Base-by-base conservation (phyloP, 2,888 invertebrate species). In the Eulithis prunata region DNA sequence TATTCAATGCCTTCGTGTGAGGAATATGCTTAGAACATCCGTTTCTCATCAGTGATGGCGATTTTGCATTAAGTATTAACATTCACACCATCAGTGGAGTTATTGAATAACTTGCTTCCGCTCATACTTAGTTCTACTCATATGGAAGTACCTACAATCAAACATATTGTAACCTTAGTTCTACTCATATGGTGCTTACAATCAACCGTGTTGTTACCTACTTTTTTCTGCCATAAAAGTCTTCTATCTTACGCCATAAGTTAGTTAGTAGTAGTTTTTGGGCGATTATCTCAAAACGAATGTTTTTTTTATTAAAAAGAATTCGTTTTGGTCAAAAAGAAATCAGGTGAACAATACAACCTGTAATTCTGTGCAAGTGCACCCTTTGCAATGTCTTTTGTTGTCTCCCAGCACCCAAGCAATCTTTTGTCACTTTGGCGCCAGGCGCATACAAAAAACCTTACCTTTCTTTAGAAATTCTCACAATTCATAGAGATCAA, bases 31-130 rank as follows among this genome's bases (percentile, higher is more conserved):
- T 54, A 62, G 57, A 58, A 41, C 66, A 69, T 71, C 65, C 68
- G 71, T 57, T 68, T 51, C 60, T 61, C 62, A 62, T 53, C 57
- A 68, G 68, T 74, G 69, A 78, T 73, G 62, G 71, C 52, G 71
- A 75, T 71, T 74, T 73, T 77, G 67, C 67, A 71, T 75, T 74
- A 49, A 10, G 21, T 49, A 49, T 49, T 49, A 49, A 72, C 77
- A 76, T 72, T 73, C 74, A 71, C 70, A 74, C 55, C 57, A 70
- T 73, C 36, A 46, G 56, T 53, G 49, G 28, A 62, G 43, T 51
- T 56, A 62, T 46, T 60, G 41, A 58, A 51, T 52, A 45, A 45
- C 43, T 21, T 49, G 49, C 49, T 49, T 49, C 49, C 21, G 49
- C 21, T 21, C 10, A 8, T 21, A 21, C 21, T 21, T 21, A 49